Base-by-base conservation (phyloP, 1,140 invertebrate genomes). In the Parasteatoda tepidariorum region DNA sequence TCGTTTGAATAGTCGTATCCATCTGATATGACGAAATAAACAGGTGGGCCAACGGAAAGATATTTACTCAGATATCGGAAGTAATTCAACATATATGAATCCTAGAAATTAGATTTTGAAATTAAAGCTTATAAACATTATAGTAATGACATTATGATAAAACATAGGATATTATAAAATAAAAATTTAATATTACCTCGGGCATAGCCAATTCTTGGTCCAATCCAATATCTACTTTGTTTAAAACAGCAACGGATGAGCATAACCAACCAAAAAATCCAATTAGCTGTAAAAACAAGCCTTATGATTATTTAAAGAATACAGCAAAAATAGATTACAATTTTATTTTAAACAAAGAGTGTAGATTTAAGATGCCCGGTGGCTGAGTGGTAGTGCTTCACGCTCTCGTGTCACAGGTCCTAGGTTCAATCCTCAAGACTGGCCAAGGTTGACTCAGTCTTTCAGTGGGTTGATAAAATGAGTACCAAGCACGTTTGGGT, bases 81-180 rank as follows among this genome's bases (percentile, higher is more conserved):
- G 84, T 97, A 97, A 86, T 93, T 93, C 33, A 95, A 90, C 57
- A 98, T 94, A 87, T 96, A 96, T 0, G 96, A 98, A 87, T 97
- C 94, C 83, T 89, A 11, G 11, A 38, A 33, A 34, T 62, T 41
- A 62, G 24, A n/a, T 38, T 6, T 9, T 30, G 71, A 75, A 55
- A 61, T 30, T n/a, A 15, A 41, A 59, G 7, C 11, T 11, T 26
- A 24, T 2, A 48, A 48, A 48, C 18, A 18, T 48, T 48, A 0
- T 2, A 48, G 9, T 13, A 48, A 48, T 4, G 18, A 6, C 13
- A 5, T 6, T 41, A 48, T 48, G 9, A 48, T 4, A 13, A 48
- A 48, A 48, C 4, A 48, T 48, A 2, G 4, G 1, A 4, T 11
- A 2, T 24, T 22, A 61, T 2, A 61, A 15, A 24, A 61, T 15